Conservation (phyloP, 2,797 vertebrate genomes). For the Aeoliscus strigatus region DNA sequence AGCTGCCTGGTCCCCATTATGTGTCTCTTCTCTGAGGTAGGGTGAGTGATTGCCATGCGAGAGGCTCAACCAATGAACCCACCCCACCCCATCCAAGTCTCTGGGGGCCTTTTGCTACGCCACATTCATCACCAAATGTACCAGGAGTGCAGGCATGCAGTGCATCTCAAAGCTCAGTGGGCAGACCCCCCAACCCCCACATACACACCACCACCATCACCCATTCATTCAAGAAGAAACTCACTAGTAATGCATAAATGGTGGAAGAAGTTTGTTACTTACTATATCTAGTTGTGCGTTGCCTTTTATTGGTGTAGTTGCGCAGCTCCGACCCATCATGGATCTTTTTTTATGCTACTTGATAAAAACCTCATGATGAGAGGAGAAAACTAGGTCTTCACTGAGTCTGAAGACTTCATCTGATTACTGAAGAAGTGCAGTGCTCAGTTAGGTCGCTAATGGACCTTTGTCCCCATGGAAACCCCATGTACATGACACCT, state of each 20-base stretch:
- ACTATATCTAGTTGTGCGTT: too few relatives aligned
- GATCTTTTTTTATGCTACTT: too few relatives aligned
- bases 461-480: slow-evolving; percentile 19
- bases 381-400: slow-evolving; percentile 9
- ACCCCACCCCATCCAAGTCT: slow-evolving; percentile 29
- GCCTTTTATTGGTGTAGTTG: too few relatives aligned
- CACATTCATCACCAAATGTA: slow-evolving; percentile 67
- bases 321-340: too few relatives aligned
- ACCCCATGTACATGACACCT: slow-evolving; percentile 29
- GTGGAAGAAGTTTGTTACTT: too few relatives aligned
- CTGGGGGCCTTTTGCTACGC: slow-evolving; percentile 36
- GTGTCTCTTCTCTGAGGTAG: slow-evolving; percentile 3
- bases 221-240: too few relatives aligned
- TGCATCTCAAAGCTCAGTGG: slow-evolving; percentile 31
- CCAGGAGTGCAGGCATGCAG: slow-evolving; percentile 13
- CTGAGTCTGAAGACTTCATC: slow-evolving; percentile 10
- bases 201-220: too few relatives aligned
- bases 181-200: slow-evolving; percentile 1
- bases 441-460: slow-evolving; percentile 19
- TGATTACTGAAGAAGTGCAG: slow-evolving; percentile 14
- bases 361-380: background rate
- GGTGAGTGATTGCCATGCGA: slow-evolving; percentile 45
- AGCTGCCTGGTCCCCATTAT: slow-evolving; percentile 1
- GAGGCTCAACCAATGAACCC: slow-evolving; percentile 42
- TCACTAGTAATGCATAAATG: too few relatives aligned